A percentile compares a stretch with the other conserved stretches of the same genome.
phyloP scores from a whole-genome alignment of 2,888 invertebrate species.

The Prosapia bicincta region DNA sequence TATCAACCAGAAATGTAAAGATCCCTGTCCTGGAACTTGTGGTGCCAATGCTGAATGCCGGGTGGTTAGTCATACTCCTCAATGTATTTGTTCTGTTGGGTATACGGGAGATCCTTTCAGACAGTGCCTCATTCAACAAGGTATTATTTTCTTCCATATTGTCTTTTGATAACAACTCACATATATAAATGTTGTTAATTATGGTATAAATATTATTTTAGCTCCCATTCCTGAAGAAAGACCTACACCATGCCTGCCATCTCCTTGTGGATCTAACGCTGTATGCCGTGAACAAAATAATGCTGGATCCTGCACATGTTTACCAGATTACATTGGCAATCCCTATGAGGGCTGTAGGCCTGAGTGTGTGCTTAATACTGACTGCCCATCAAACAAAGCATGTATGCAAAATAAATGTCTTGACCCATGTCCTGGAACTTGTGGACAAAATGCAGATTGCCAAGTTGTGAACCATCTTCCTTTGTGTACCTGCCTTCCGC shows the following conservation, averaged over 20 bases:
- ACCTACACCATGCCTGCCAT: constrained; percentile 61
- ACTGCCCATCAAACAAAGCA: constrained; percentile 67
- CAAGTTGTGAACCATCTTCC: constrained; percentile 72
- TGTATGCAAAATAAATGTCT: constrained; percentile 74
- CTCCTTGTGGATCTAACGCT: constrained; percentile 74
- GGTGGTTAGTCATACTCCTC: constrained; percentile 70
- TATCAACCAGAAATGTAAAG: constrained; percentile 66
- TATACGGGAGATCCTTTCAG: constrained; percentile 65
- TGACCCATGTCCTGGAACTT: constrained; percentile 72
- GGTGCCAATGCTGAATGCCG: constrained; percentile 67
- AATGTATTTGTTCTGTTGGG: constrained; percentile 58
- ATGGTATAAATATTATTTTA: constrained; percentile 8
- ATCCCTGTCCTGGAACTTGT: constrained; percentile 66
- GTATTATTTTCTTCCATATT: no score
- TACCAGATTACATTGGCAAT: constrained; percentile 65
- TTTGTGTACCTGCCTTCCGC: constrained; percentile 63
- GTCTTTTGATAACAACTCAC: not conserved
- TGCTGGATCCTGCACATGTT: constrained; percentile 72
- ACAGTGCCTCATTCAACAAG: constrained; percentile 51
- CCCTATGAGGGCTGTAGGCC: constrained; percentile 74
- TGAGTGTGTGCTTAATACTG: constrained; percentile 73
- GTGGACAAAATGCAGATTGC: constrained; percentile 70
- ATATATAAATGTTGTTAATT: not conserved
- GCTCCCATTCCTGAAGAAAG: constrained; percentile 28
- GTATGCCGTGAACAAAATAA: constrained; percentile 66